phyloP scores from a whole-genome alignment of 2,113 vertebrate species.

The Ciconia stormi region DNA sequence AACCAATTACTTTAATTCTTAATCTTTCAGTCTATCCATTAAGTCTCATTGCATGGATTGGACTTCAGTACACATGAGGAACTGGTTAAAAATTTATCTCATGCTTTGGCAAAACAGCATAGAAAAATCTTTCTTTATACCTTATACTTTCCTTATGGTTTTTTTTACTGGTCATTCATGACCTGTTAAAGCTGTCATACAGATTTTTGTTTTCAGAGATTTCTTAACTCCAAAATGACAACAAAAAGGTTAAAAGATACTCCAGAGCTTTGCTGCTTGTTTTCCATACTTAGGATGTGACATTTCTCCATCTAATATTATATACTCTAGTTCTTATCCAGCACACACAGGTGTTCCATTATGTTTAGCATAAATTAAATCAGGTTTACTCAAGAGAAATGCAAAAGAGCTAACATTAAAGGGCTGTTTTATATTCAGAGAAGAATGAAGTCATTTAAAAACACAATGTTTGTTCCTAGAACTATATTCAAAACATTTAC shows the following conservation, averaged over 20 bases:
- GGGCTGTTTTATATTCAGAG: slow-evolving; percentile 8
- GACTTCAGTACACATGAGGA: not conserved
- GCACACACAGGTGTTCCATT: slow-evolving; percentile 26
- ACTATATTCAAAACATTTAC: not conserved
- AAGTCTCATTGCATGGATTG: not conserved
- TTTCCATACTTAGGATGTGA: not conserved
- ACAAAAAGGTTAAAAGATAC: not conserved
- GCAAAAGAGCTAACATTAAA: slow-evolving; percentile 19
- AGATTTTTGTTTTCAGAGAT: not conserved
- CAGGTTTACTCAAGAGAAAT: slow-evolving; percentile 26
- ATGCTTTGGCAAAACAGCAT: not conserved
- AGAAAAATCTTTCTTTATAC: not conserved
- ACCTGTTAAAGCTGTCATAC: not conserved
- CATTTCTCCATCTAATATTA: not conserved
- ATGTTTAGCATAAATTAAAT: slow-evolving; percentile 52
- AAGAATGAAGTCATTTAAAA: not conserved
- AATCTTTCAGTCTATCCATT: not conserved
- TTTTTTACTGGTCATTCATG: not conserved
- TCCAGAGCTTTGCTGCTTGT: not conserved
- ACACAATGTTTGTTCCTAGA: not conserved
- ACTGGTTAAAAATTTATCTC: not conserved
- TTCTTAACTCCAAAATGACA: not conserved
- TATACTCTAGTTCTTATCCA: not conserved
- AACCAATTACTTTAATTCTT: not conserved
- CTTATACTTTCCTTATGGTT: not conserved